Evolutionary conservation across 2,888 invertebrate genomes (phyloP), one percentile per base, ranked within the genome.

Genomic region (Aproaerema taeniolella): DNA sequence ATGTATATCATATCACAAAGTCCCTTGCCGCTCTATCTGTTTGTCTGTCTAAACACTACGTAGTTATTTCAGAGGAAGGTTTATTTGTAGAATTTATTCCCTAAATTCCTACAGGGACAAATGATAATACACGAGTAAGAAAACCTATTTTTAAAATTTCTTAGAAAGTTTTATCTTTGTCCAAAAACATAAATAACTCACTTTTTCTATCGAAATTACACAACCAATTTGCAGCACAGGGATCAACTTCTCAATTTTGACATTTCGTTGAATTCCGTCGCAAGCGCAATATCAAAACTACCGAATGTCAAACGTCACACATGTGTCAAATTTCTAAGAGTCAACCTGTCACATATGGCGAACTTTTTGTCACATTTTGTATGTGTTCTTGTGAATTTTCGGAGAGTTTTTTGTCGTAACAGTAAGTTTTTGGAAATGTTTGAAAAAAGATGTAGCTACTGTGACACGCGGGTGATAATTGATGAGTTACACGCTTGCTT

Each of bases 261-360:
- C 58, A 58, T 67, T 82, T 79, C 81, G 60, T 45, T 71, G 79
- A 77, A 80, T 61, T 73, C 50, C 39, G 62, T 53, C 62, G 65
- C n/a, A n/a, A n/a, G n/a, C n/a, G n/a, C 48, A 42, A 54, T 54
- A 60, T 61, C 61, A 58, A 61, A 61, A 54, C 64, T 63, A 59
- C 64, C 61, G 69, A 61, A 61, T 63, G 59, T 55, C 61, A 57
- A 67, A 57, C 71, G 70, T 69, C 62, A 45, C 58, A 58, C 50
- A 20, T 20, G 64, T 50, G 47, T 81, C 76, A 42, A 55, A 68
- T 80, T 77, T 58, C 79, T 64, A 45, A 58, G 42, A 35, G n/a
- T n/a, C n/a, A n/a, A n/a, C n/a, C n/a, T 59, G 59, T 52, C 69
- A 73, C 79, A 80, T 69, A 64, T 80, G 76, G 45, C 47, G 31